Evolutionary conservation across 2,113 vertebrate genomes (phyloP).

Genomic region (Tursiops truncatus): DNA sequence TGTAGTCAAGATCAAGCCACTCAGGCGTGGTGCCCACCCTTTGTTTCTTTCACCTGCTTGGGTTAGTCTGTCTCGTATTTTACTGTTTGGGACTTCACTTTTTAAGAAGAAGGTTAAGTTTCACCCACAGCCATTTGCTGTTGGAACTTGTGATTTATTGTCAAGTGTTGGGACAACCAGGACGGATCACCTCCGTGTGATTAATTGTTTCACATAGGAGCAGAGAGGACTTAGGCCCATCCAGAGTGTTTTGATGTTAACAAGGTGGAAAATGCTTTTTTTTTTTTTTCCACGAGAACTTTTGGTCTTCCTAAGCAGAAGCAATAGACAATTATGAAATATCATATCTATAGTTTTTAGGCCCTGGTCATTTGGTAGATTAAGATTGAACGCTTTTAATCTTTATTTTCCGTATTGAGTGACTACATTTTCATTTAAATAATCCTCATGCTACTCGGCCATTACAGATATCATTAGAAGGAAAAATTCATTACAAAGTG

Average conservation of each 20-base stretch:
- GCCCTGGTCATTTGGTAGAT: not conserved
- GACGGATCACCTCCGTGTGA: not conserved
- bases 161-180: not conserved
- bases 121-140: not conserved
- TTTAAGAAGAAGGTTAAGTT: slow-evolving; percentile 16
- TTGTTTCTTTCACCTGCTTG: not conserved
- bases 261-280: not conserved
- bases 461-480: not conserved
- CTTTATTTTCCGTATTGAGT: slow-evolving; percentile 38
- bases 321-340: slow-evolving; percentile 2
- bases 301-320: slow-evolving; percentile 8
- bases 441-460: not conserved
- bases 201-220: not conserved
- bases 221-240: not conserved
- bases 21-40: not conserved
- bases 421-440: slow-evolving; percentile 33
- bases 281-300: not conserved
- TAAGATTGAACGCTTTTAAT: not conserved
- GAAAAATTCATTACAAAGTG: not conserved
- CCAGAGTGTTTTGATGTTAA: not conserved
- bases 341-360: not conserved
- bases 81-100: not conserved
- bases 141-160: not conserved
- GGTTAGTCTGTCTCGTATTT: not conserved
- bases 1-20: not conserved